Percentiles rank a stretch among this genome's conserved stretches.
Conservation (phyloP, 2,113 vertebrate species). For the Pelvicachromis taeniatus region DNA sequence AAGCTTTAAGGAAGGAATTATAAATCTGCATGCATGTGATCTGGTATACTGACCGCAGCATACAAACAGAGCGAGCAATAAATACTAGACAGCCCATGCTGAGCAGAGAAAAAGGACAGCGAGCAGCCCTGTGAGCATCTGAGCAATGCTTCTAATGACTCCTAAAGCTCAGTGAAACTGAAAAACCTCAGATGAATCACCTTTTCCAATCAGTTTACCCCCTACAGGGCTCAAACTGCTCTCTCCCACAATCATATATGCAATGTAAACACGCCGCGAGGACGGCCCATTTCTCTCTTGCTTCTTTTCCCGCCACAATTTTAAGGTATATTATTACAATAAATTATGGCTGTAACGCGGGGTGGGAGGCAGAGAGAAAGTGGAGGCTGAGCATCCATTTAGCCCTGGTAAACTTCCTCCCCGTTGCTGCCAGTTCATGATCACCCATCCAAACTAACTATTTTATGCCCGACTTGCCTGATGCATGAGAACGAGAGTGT, state of each 20-base stretch:
- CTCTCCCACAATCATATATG: not conserved
- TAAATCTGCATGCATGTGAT: not conserved
- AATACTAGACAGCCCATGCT: not conserved
- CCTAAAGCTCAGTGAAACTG: constrained; percentile 15
- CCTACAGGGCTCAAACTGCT: not conserved
- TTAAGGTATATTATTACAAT: constrained; percentile 53
- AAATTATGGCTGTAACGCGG: constrained; percentile 45
- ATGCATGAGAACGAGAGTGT: constrained; percentile 44
- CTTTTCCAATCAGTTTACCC: not conserved
- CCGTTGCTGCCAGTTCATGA: constrained; percentile 58
- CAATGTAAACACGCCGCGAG: constrained; percentile 14
- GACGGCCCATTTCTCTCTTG: constrained; percentile 12
- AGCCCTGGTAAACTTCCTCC: constrained; percentile 43
- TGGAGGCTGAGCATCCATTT: constrained; percentile 36
- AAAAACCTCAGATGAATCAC: constrained; percentile 16
- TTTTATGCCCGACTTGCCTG: constrained; percentile 60
- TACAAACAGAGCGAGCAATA: not conserved
- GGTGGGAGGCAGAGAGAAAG: constrained; percentile 40
- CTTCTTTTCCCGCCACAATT: constrained; percentile 19
- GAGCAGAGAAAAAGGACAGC: not conserved
- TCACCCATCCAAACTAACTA: constrained; percentile 66
- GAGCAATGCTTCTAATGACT: not conserved
- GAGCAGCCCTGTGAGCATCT: not conserved
- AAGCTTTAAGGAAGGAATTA: not conserved
- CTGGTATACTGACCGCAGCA: not conserved